phyloP scores from a whole-genome alignment of 2,888 invertebrate species.

The Drosophila vallismaia region DNA sequence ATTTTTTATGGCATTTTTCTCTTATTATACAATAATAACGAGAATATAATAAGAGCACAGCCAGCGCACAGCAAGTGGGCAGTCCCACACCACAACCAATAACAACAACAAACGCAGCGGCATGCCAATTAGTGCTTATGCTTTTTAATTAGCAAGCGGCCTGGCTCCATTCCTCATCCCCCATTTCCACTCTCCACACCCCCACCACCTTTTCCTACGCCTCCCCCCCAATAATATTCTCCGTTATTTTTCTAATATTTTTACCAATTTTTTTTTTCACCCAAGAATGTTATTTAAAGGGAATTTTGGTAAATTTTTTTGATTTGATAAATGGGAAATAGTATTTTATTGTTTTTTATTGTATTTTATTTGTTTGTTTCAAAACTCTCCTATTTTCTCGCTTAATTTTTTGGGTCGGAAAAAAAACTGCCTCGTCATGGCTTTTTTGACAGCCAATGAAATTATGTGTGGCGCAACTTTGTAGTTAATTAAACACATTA shows the following conservation, averaged over 20 bases:
- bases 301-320: too few relatives aligned
- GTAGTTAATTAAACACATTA: slow-evolving; percentile 25
- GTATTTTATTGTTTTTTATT: too few relatives aligned
- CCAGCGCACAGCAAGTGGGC: slow-evolving; percentile 62
- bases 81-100: slow-evolving; percentile 17
- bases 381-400: too few relatives aligned
- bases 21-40: slow-evolving; percentile 44
- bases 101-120: slow-evolving; percentile 61
- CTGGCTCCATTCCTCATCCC: slow-evolving; percentile 2
- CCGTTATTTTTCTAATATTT: slow-evolving; percentile 7
- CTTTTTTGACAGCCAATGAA: slow-evolving; percentile 14
- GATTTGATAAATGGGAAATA: too few relatives aligned
- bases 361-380: too few relatives aligned
- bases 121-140: slow-evolving; percentile 73
- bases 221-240: slow-evolving; percentile 6
- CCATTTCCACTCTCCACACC: background rate
- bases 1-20: slow-evolving; percentile 64
- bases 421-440: slow-evolving; percentile 23
- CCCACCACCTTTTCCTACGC: slow-evolving; percentile 5
- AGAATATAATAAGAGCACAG: slow-evolving; percentile 39
- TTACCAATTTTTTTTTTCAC: too few relatives aligned
- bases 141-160: slow-evolving; percentile 70
- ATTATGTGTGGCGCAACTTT: slow-evolving; percentile 11
- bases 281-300: too few relatives aligned
- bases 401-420: background rate